Evolutionary conservation across 2,797 vertebrate species (phyloP).

Genomic region (Tolypeutes matacus): DNA sequence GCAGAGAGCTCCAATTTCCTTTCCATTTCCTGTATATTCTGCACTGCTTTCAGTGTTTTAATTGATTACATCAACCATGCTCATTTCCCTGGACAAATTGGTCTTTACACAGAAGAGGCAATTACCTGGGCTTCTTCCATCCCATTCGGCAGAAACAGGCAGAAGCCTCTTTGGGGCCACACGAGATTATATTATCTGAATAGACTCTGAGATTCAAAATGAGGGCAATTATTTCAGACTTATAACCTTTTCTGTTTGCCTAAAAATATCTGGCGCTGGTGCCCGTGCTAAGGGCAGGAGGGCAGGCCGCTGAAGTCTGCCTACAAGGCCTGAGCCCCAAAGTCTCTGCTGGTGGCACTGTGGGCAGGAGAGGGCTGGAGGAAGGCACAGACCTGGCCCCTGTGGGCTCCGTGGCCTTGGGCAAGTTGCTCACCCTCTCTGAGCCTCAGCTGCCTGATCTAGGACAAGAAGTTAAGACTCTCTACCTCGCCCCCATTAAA

Average conservation of each 20-base stretch:
- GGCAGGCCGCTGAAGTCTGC: not conserved
- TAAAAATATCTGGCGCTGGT: constrained; percentile 35
- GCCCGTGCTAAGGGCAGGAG: not conserved
- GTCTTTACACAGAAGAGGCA: constrained; percentile 77
- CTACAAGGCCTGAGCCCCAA: not conserved
- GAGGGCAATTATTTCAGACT: constrained; percentile 72
- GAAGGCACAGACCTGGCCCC: not conserved
- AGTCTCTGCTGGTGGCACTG: not conserved
- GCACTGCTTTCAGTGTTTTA: constrained; percentile 73
- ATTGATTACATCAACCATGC: constrained; percentile 76
- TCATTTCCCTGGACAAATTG: constrained; percentile 79
- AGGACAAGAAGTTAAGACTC: not conserved
- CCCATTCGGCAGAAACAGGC: constrained; percentile 26
- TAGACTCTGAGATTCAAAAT: constrained; percentile 62
- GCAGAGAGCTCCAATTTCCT: constrained; percentile 67
- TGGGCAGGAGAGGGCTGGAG: not conserved
- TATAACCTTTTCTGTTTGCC: constrained; percentile 58
- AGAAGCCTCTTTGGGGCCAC: constrained; percentile 70
- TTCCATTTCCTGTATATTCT: constrained; percentile 78
- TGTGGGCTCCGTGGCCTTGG: not conserved
- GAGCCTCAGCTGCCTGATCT: not conserved
- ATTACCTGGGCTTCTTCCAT: constrained; percentile 76
- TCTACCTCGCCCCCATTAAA: not conserved
- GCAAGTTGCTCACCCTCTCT: not conserved
- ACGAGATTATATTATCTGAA: constrained; percentile 61